Evolutionary conservation across 2,888 invertebrate genomes (phyloP).

Genomic region (Tipula confusa): DNA sequence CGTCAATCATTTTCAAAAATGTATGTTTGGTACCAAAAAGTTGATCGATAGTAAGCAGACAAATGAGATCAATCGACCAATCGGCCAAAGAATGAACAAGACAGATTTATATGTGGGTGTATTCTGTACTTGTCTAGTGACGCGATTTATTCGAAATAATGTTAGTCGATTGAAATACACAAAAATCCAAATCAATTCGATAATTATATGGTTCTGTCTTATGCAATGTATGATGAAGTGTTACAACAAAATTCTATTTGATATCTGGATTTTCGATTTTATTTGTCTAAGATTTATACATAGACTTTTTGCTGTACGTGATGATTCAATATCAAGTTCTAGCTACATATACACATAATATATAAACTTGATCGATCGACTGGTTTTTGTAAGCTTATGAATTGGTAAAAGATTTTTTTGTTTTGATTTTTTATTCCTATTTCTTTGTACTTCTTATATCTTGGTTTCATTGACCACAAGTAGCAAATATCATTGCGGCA

Average conservation of each 20-base stretch:
- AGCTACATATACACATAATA: neutral
- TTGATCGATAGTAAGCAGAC: neutral
- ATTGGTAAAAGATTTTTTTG: neutral
- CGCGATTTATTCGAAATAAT: neutral
- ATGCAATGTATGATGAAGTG: neutral
- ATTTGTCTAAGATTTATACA: neutral
- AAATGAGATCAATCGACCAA: neutral
- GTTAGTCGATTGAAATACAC: neutral
- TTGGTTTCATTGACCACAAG: neutral
- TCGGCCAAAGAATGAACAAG: too few species aligned
- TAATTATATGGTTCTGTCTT: neutral
- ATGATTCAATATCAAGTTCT: neutral
- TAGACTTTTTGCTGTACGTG: neutral
- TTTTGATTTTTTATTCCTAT: neutral
- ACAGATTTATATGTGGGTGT: neutral
- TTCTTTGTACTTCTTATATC: neutral
- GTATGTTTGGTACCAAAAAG: neutral
- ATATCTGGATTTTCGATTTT: neutral
- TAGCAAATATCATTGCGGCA: neutral
- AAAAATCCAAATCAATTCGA: neutral
- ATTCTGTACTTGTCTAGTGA: neutral
- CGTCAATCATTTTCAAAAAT: neutral
- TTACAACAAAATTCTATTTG: constrained; percentile 13
- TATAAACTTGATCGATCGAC: neutral
- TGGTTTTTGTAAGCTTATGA: neutral